Evolutionary conservation across 2,888 invertebrate genomes (phyloP).

Genomic region (Ormyrus rosae): DNA sequence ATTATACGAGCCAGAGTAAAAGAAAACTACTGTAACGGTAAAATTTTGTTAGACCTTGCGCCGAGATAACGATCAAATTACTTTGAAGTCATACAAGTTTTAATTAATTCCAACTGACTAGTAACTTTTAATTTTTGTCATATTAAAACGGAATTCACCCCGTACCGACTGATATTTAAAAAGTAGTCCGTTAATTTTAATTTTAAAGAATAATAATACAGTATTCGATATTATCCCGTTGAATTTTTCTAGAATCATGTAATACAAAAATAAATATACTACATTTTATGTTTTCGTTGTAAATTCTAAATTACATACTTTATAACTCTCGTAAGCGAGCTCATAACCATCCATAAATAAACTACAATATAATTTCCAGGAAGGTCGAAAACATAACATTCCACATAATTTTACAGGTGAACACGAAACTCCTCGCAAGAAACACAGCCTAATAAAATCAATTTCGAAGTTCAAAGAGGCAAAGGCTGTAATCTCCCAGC

Average conservation of each 20-base stretch:
- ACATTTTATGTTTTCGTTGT: too few species aligned
- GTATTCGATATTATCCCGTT: too few species aligned
- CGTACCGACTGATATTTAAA: too few species aligned
- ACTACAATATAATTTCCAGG: too few species aligned
- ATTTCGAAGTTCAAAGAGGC: neutral
- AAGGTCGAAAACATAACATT: neutral
- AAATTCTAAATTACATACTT: too few species aligned
- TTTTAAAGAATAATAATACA: too few species aligned
- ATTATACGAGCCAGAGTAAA: conserved; percentile 19
- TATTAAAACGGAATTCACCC: neutral
- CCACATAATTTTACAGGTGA: neutral
- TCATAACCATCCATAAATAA: too few species aligned
- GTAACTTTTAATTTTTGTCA: conserved; percentile 18
- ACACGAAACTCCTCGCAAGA: neutral
- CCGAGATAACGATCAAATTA: conserved; percentile 45
- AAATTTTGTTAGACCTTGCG: conserved; percentile 41
- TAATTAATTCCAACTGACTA: conserved; percentile 42
- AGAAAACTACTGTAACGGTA: conserved; percentile 44
- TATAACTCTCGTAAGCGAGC: neutral
- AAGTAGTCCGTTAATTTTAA: too few species aligned
- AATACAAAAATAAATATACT: too few species aligned
- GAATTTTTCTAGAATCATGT: too few species aligned
- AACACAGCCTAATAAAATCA: too few species aligned
- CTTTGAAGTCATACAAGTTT: conserved; percentile 40
- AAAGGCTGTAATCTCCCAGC: conserved; percentile 10